Evolutionary conservation across 2,113 vertebrate species (phyloP), one percentile per base, ranked within the genome.

Genomic region (Willisornis vidua): DNA sequence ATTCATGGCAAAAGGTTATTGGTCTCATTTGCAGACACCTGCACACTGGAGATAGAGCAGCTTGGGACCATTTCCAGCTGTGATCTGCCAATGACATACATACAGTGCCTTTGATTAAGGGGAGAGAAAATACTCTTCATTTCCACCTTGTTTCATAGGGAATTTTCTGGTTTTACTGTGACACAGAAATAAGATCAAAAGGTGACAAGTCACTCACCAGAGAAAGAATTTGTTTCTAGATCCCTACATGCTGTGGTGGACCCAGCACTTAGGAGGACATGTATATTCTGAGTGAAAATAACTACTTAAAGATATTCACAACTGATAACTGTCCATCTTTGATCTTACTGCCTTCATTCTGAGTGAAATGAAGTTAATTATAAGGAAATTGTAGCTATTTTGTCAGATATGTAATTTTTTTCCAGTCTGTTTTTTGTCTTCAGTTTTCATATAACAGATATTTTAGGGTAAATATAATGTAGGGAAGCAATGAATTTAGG

Each of bases 31-130:
- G 51, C 81, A 91, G 68, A 59, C 84, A 90, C 68, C 92, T 96
- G 88, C 83, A 85, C 37, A 13, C 58, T 55, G 35, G 81, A 95
- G 94, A 96, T 33, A 84, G 80, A 95, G 66, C 73, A 93, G 52
- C 45, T 25, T 77, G 73, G 91, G 87, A 59, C n/a, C 15, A 5
- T 85, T 84, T 82, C 87, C 92, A 88, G 58, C 72, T 71, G 78
- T 3, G 3, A 7, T 48, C 31, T 91, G 61, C 78, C 78, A 70
- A 11, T 61, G 78, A 9, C 33, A 63, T n/a, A 9, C 33, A 63
- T n/a, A 17, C 13, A 51, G 25, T 33, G 51, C 31, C 61, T 95
- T 85, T 83, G 63, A 87, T 88, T 85, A 37, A 84, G 54, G 41
- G 52, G 15, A 85, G 37, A 75, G 66, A 85, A 93, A 86, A 95